Evolutionary conservation across 2,113 vertebrate species (phyloP), one percentile per base, ranked within the genome.

Genomic region (Corythaixoides concolor): DNA sequence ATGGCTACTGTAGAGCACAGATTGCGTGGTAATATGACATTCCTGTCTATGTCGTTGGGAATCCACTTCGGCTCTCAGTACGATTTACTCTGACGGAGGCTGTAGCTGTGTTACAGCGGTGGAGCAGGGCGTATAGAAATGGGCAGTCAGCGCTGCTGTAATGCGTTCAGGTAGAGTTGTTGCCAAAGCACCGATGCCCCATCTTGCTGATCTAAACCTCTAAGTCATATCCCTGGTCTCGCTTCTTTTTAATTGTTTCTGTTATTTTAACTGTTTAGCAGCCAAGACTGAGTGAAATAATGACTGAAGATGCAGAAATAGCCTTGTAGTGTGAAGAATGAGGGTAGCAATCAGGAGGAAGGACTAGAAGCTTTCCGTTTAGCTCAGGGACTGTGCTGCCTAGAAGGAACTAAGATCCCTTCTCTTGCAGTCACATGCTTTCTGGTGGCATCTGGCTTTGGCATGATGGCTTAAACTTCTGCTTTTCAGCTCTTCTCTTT

Each of bases 401-500:
- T 73, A 69, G 58, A 49, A 69, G 53, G 27, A 79, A 28, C n/a
- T 18, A 47, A 74, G 43, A 50, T 20, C 45, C 66, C 17, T 79
- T 73, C 50, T 91, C 50, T 81, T 96, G 66, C 56, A 80, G 15
- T 62, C 49, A 50, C 28, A 14, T 39, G 49, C 53, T 53, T 93
- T 77, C 88, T 82, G 30, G 55, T 67, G 72, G 21, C 39, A 53
- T 78, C 91, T 77, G 43, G 59, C 62, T 95, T 84, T 82, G 83
- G 47, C 63, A 33, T 39, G 15, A 56, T 64, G 28, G 55, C 80
- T 84, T 92, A 76, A 88, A 75, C 55, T 88, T 86, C 62, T 89
- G 74, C 70, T 95, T 89, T 78, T 91, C 41, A 92, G 41, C 53
- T 79, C 52, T 88, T 58, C 73, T 73, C 52, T 83, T 93, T 90